These are phyloP conservation scores for Rhodeus uyekii DNA, from an alignment of 2,797 vertebrate genomes.

Conservation along the genomic window DNA sequence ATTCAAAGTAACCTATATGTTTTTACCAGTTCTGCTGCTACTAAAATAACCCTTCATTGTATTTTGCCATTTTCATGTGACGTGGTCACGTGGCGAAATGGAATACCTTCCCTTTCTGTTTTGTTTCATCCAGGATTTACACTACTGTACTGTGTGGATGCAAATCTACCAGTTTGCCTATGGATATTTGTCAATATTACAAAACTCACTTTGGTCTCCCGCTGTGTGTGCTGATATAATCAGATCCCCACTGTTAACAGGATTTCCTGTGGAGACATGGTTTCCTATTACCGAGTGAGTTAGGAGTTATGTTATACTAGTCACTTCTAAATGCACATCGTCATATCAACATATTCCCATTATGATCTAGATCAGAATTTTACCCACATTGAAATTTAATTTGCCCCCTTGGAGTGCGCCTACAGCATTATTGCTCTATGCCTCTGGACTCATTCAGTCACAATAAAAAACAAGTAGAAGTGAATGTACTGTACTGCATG, in stretches of 20 bases:
- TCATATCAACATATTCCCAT: constrained; percentile 6
- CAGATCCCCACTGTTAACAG: constrained; percentile 14
- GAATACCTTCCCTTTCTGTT: background rate
- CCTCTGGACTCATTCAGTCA: background rate
- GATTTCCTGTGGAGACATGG: constrained; percentile 3
- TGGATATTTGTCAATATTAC: constrained; percentile 23
- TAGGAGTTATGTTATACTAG: background rate
- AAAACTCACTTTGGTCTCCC: background rate
- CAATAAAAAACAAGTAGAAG: background rate
- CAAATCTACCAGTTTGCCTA: background rate
- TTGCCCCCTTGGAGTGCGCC: background rate
- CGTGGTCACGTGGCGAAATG: background rate
- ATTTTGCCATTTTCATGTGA: background rate
- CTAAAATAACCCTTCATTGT: background rate
- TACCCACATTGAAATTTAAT: constrained; percentile 13
- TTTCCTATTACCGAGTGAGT: constrained; percentile 14
- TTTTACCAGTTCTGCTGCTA: background rate
- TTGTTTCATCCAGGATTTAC: background rate
- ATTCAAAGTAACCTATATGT: background rate
- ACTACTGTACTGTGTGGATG: background rate
- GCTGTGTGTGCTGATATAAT: constrained; percentile 4
- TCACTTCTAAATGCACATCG: constrained; percentile 22
- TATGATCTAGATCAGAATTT: constrained; percentile 18
- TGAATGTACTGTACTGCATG: background rate
- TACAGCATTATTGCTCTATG: background rate